Evolutionary conservation across 2,113 vertebrate genomes (phyloP), one percentile per base, ranked within the genome.

Genomic region (Odontophorus gujanensis): DNA sequence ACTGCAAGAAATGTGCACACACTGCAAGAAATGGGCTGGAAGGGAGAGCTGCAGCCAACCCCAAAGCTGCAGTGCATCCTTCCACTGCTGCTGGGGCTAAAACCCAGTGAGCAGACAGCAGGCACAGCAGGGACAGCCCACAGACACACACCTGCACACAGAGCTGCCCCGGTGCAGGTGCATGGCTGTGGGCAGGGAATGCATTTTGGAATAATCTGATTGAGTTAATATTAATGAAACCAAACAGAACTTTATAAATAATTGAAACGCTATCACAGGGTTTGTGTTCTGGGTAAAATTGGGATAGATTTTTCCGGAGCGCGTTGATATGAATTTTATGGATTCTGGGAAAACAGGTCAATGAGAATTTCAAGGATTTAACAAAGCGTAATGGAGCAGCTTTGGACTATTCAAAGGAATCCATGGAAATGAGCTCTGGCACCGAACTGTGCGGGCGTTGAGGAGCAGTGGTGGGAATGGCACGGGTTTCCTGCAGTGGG

Each of bases 351-450:
- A 85, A 93, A 94, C 5, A 4, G 72, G 89, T 76, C 93, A 84
- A 92, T 95, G 69, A 93, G 68, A 91, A 90, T 81, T 82, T 89
- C 84, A 75, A 74, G 95, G 87, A 80, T 92, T 91, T 87, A 91
- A 81, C 59, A 85, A 80, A 78, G 87, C 50, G 17, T 42, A 72
- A 88, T 83, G 50, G 63, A 48, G 34, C 3, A 1, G 81, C 57
- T 87, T 55, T 43, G 24, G 85, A 38, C 80, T 66, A 57, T 66
- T 93, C 84, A 42, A 57, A 55, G 67, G 85, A 53, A 69, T 34
- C 77, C 34, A 25, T 8, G 28, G 89, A 68, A 67, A 38, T 17
- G 77, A 48, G 38, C n/a, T 80, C 45, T 48, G 51, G 38, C 87
- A 66, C 0, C 0, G 48, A 43, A 25, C n/a, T 66, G 30, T 62